Evolutionary conservation across 2,113 vertebrate genomes (phyloP).

Genomic region (Ginglymostoma cirratum): DNA sequence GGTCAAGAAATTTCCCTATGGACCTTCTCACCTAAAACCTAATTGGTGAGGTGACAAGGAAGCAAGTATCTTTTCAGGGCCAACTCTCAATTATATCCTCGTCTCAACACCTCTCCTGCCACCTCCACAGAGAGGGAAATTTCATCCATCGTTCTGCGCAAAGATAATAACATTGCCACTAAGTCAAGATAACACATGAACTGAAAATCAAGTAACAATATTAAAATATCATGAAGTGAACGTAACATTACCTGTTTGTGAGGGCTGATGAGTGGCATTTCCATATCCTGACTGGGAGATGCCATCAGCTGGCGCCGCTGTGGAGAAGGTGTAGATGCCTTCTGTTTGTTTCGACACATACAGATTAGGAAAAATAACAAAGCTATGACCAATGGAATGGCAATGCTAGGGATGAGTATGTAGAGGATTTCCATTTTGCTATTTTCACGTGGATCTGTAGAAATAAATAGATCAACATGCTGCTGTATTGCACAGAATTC

Average conservation of each 20-base stretch:
- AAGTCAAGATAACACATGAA: neutral
- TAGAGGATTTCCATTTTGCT: constrained; percentile 89
- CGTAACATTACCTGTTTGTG: constrained; percentile 68
- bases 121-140: too few relatives aligned
- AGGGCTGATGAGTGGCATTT: constrained; percentile 81
- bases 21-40: too few relatives aligned
- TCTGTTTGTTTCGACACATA: constrained; percentile 92
- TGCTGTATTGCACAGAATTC: neutral
- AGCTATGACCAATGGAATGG: constrained; percentile 83
- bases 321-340: constrained; percentile 64
- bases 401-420: constrained; percentile 87
- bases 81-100: too few relatives aligned
- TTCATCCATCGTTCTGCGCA: neutral
- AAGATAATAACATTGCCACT: neutral
- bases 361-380: constrained; percentile 93
- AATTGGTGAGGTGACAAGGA: too few relatives aligned
- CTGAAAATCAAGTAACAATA: neutral
- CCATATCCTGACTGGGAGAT: constrained; percentile 83
- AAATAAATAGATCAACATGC: constrained; percentile 36
- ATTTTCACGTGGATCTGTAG: constrained; percentile 71
- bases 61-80: too few relatives aligned
- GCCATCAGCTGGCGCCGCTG: constrained; percentile 73
- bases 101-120: too few relatives aligned
- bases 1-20: too few relatives aligned
- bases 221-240: neutral